phyloP scores from a whole-genome alignment of 2,888 invertebrate species.

The Lasioglossum morio region DNA sequence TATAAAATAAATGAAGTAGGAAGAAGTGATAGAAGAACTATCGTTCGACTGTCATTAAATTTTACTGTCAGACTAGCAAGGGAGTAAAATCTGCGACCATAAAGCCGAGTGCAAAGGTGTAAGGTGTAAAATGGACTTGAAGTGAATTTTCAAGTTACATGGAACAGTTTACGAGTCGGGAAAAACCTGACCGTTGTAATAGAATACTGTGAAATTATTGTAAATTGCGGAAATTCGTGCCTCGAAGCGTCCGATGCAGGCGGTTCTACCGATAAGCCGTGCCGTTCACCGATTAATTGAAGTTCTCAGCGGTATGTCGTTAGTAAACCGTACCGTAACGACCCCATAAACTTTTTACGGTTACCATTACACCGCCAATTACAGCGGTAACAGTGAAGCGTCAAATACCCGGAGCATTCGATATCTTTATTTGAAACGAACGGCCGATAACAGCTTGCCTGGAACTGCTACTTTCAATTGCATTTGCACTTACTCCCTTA shows the following conservation, averaged over 20 bases:
- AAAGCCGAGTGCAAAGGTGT: background rate
- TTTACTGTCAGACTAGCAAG: background rate
- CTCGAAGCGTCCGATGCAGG: background rate
- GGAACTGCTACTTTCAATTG: background rate
- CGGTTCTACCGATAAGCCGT: background rate
- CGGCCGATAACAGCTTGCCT: background rate
- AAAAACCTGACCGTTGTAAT: background rate
- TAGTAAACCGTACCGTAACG: slow-evolving; percentile 10
- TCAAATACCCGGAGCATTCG: background rate
- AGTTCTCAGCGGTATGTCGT: slow-evolving; percentile 17
- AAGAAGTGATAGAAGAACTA: background rate
- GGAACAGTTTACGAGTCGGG: background rate
- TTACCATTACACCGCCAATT: slow-evolving; percentile 28
- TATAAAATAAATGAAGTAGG: slow-evolving; percentile 1
- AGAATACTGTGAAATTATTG: background rate
- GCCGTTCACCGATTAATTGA: slow-evolving; percentile 12
- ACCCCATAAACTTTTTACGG: slow-evolving; percentile 27
- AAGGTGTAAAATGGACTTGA: slow-evolving; percentile 3
- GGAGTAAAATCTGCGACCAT: background rate
- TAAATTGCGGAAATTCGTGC: background rate
- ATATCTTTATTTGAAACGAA: background rate
- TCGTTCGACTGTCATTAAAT: slow-evolving; percentile 12
- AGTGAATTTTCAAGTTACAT: background rate
- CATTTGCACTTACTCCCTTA: background rate
- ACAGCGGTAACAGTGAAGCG: background rate